phyloP scores from a whole-genome alignment of 2,113 vertebrate genomes.

The Junco hyemalis region DNA sequence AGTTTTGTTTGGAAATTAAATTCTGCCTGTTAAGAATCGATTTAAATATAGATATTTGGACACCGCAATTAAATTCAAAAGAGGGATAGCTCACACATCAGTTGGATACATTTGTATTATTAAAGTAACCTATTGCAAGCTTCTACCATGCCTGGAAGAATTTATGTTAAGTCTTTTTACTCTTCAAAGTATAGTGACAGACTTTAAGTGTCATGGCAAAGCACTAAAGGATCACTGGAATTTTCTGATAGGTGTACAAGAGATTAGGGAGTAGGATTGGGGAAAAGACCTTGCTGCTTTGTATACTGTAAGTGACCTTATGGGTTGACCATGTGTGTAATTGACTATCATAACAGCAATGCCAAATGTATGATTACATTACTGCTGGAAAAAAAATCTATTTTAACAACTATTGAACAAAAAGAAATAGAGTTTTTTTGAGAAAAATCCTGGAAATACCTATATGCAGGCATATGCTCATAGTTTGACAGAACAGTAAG shows the following conservation, averaged over 20 bases:
- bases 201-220: not conserved
- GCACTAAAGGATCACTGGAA: not conserved
- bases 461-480: not conserved
- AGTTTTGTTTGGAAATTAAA: not conserved
- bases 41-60: not conserved
- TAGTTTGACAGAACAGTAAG: not conserved
- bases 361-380: not conserved
- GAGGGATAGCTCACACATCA: not conserved
- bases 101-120: not conserved
- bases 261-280: not conserved
- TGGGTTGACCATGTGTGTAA: accelerated
- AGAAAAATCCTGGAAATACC: not conserved
- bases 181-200: not conserved
- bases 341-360: not conserved
- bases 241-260: not conserved
- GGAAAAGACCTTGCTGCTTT: not conserved
- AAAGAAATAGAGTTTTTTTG: not conserved
- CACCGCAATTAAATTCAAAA: not conserved
- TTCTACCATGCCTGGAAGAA: not conserved
- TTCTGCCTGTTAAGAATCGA: not conserved
- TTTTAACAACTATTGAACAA: not conserved
- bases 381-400: not conserved
- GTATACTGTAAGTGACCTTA: not conserved
- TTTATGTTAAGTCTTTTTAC: not conserved
- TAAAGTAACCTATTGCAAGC: not conserved